Percentiles rank a stretch among this genome's conserved stretches.
These are phyloP conservation scores for Octomys mimax DNA, from an alignment of 2,797 vertebrate genomes.

Conservation along the genomic window DNA sequence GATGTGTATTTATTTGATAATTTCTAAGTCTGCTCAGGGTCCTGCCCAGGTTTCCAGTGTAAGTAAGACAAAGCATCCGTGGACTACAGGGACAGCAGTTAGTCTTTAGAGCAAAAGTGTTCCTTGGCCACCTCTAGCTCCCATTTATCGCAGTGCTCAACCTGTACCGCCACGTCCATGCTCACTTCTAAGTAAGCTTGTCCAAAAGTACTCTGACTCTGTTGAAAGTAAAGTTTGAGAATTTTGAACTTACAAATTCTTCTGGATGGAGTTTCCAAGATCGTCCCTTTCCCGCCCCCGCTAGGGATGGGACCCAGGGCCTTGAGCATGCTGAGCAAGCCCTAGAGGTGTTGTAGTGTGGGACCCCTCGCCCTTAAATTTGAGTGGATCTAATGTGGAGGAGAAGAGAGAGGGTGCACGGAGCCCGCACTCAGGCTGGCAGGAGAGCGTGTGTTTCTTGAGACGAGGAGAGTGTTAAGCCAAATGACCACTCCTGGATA, in stretches of 20 bases:
- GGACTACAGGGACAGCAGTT: background rate
- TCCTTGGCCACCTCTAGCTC: background rate
- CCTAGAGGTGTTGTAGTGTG: background rate
- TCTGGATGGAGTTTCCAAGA: slow-evolving; percentile 2
- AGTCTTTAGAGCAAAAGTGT: background rate
- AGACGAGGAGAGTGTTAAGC: background rate
- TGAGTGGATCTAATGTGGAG: background rate
- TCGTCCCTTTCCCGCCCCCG: background rate
- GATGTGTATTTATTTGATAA: background rate
- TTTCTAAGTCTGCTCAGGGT: background rate
- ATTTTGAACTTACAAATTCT: background rate
- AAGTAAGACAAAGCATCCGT: background rate
- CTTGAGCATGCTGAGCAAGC: background rate
- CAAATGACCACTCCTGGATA: rapidly evolving
- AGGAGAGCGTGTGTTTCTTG: background rate
- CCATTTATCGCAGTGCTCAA: background rate
- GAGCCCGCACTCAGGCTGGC: background rate
- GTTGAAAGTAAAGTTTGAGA: slow-evolving; percentile 9
- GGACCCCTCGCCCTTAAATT: background rate
- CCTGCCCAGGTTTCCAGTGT: background rate
- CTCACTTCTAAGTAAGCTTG: slow-evolving; percentile 24
- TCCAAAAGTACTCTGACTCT: background rate
- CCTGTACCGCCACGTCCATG: background rate
- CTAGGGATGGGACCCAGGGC: background rate
- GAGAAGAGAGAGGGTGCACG: background rate